phyloP scores from a whole-genome alignment of 1,140 invertebrate species.

The Spodoptera litura region DNA sequence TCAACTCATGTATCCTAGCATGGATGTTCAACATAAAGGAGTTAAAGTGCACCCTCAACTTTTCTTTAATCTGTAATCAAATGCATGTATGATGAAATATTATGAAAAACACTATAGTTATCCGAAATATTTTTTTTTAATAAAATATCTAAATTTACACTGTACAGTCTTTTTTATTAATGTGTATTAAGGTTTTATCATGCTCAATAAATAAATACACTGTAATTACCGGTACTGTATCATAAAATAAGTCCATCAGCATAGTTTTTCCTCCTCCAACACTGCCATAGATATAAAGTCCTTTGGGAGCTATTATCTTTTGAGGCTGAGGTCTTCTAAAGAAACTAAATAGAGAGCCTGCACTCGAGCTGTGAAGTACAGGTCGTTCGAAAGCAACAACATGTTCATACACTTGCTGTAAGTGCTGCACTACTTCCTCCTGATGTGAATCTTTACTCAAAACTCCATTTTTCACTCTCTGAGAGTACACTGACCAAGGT shows the following conservation, averaged over 20 bases:
- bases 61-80: constrained; percentile 86
- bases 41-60: constrained; percentile 97
- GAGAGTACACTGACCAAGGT: constrained; percentile 85
- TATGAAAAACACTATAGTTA: too few species aligned
- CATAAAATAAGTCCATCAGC: constrained; percentile 99
- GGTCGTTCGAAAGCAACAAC: constrained; percentile 87
- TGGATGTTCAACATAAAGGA: constrained; percentile 99
- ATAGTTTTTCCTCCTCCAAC: constrained; percentile 99
- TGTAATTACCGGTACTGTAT: constrained; percentile 86
- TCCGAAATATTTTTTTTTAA: too few species aligned
- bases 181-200: too few species aligned
- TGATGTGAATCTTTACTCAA: constrained; percentile 90
- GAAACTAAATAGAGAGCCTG: constrained; percentile 76
- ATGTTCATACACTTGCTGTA: constrained; percentile 90
- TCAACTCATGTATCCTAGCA: constrained; percentile 92
- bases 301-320: constrained; percentile 88
- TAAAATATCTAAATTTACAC: too few species aligned
- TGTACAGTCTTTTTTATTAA: too few species aligned
- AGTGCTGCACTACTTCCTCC: constrained; percentile 87
- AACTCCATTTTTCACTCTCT: constrained; percentile 87
- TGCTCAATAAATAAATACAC: constrained; percentile 25
- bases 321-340: constrained; percentile 80
- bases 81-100: too few species aligned
- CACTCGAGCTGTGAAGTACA: constrained; percentile 78
- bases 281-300: constrained; percentile 94